Evolutionary conservation across 2,797 vertebrate species (phyloP).

Genomic region (Danionella dracula): DNA sequence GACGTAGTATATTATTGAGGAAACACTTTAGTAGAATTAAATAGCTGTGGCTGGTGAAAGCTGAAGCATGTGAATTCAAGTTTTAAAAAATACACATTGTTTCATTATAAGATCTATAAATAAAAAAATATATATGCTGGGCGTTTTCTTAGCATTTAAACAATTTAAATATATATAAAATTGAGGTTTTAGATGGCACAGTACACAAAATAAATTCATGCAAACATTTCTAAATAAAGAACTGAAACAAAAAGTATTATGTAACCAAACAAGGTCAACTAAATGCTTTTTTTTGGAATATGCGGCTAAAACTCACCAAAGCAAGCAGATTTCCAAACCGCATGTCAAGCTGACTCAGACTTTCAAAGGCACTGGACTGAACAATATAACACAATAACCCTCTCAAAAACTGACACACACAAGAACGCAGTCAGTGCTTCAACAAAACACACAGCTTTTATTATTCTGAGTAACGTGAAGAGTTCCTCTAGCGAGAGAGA

Average conservation of each 20-base stretch:
- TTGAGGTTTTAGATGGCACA: too few relatives aligned
- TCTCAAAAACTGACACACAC: slow-evolving; percentile 2
- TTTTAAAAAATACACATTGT: too few relatives aligned
- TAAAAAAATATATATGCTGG: too few relatives aligned
- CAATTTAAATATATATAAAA: too few relatives aligned
- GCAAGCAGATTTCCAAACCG: slow-evolving; percentile 27
- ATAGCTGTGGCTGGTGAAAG: not conserved
- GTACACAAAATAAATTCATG: not conserved
- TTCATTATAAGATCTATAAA: too few relatives aligned
- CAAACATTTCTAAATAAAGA: not conserved
- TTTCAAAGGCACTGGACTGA: slow-evolving; percentile 15
- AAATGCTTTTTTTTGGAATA: not conserved
- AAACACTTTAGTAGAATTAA: not conserved
- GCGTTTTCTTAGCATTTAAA: too few relatives aligned
- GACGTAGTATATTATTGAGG: not conserved
- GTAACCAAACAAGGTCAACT: slow-evolving; percentile 13
- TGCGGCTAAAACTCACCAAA: slow-evolving; percentile 33
- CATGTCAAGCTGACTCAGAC: slow-evolving; percentile 25
- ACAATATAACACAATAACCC: not conserved
- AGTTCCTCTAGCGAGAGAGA: slow-evolving; percentile 24
- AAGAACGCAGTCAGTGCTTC: not conserved
- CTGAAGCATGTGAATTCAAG: too few relatives aligned
- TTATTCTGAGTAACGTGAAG: slow-evolving; percentile 43
- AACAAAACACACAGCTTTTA: slow-evolving; percentile 14
- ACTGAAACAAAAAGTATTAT: not conserved